Conservation (phyloP, 1,140 invertebrate genomes). For the Monomorium pharaonis region DNA sequence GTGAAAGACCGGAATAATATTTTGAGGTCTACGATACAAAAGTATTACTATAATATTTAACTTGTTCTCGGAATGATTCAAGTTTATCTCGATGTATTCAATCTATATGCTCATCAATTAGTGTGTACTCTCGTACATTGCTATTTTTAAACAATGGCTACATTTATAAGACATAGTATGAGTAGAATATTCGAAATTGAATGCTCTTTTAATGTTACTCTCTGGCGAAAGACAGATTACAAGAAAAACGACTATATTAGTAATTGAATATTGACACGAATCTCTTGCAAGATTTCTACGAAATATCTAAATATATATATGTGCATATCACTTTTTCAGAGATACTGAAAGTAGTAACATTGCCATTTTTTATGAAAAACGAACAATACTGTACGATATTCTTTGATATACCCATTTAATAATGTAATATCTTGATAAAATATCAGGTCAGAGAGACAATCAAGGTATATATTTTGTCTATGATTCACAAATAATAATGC, state of each 20-base stretch:
- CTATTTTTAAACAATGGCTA: not conserved
- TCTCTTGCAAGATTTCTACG: conserved; percentile 5
- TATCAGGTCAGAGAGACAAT: conserved; percentile 49
- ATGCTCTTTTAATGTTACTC: conserved; percentile 1
- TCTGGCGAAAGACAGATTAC: conserved; percentile 13
- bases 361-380: conserved; percentile 23
- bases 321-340: conserved; percentile 47
- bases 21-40: not conserved
- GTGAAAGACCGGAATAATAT: not conserved
- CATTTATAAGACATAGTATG: not conserved
- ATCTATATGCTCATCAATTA: not conserved
- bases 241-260: not conserved
- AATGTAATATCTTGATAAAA: conserved; percentile 41
- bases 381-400: conserved; percentile 11
- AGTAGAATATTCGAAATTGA: conserved; percentile 35
- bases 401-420: conserved; percentile 46
- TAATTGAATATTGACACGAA: not conserved
- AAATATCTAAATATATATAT: conserved; percentile 12
- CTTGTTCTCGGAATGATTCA: not conserved
- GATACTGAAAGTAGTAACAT: conserved; percentile 56
- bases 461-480: conserved; percentile 28
- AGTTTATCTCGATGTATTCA: conserved; percentile 19
- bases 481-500: conserved; percentile 11
- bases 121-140: not conserved
- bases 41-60: not conserved